These are phyloP conservation scores for Phenacoccus solenopsis DNA, from an alignment of 1,140 invertebrate genomes.

Conservation along the genomic window DNA sequence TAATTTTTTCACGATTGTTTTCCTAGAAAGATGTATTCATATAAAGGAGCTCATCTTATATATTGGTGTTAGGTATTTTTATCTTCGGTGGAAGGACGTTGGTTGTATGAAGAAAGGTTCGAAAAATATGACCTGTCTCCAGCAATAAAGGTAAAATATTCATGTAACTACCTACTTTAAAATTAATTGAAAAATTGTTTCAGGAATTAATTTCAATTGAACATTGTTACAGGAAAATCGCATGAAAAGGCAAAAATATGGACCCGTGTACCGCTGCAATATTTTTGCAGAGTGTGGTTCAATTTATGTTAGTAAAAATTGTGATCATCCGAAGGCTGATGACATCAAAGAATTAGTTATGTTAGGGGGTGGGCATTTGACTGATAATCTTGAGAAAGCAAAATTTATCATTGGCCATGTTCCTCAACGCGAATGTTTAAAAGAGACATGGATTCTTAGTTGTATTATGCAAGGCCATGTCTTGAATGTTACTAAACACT, in stretches of 20 bases:
- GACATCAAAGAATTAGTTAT: not conserved
- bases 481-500: not conserved
- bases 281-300: not conserved
- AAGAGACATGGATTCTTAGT: conserved; percentile 5
- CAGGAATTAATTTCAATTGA: too few relatives aligned
- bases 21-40: too few relatives aligned
- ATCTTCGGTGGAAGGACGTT: conserved; percentile 36
- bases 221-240: conserved; percentile 9
- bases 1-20: conserved; percentile 28
- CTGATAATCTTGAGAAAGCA: not conserved
- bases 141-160: conserved; percentile 35
- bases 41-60: too few relatives aligned
- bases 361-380: not conserved
- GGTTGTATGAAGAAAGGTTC: conserved; percentile 40
- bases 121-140: conserved; percentile 38
- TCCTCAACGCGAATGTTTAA: not conserved
- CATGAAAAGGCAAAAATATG: not conserved
- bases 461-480: not conserved
- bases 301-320: not conserved
- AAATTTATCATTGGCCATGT: not conserved
- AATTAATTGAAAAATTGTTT: too few relatives aligned
- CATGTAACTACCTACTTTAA: too few relatives aligned
- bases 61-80: conserved; percentile 31
- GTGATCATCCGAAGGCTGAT: not conserved
- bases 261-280: not conserved